Base-by-base conservation (phyloP, 2,888 invertebrate species). In the Leucoma salicis region DNA sequence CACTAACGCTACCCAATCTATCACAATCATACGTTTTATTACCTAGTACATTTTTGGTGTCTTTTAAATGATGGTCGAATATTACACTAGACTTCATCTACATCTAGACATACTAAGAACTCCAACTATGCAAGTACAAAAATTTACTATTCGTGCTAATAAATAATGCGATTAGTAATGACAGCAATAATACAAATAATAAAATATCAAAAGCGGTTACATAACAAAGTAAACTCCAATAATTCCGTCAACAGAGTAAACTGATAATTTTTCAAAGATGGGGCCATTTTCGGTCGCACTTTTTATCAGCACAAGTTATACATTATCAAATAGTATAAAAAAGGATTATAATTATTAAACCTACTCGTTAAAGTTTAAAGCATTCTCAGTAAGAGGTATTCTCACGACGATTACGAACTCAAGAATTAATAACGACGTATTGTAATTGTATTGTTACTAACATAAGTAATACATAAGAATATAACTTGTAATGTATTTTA, bases 11-110 rank as follows among this genome's bases (percentile, higher is more conserved):
- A 37, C 49, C 57, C 56, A 45, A 29, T 42, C 72, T 78, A 75
- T 76, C 77, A 79, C 78, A 79, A 70, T 70, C 68, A 75, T 66
- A 66, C 65, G 56, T 60, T n/a, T n/a, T 63, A 11, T 61, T 60
- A 60, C 59, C 64, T 78, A 76, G 55, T 73, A 68, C 56, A 66
- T 76, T 76, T 83, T 83, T 82, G 79, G 82, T 82, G 78, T 82
- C 65, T 72, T 68, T 66, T 64, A 46, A 54, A 57, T 56, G 66
- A 66, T 58, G 49, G 50, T 65, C 57, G 54, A 66, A 47, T 60
- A 57, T 54, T 14, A 29, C 51, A 44, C 51, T 61, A 63, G 10
- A 51, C 15, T 49, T 55, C 53, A 21, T 49, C 53, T 57, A 62
- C 46, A 58, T 39, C 53, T 60, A 58, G 33, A 38, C 35, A 58